These are phyloP conservation scores for Zeugodacus cucurbitae DNA, from an alignment of 1,140 invertebrate genomes.

Conservation along the genomic window DNA sequence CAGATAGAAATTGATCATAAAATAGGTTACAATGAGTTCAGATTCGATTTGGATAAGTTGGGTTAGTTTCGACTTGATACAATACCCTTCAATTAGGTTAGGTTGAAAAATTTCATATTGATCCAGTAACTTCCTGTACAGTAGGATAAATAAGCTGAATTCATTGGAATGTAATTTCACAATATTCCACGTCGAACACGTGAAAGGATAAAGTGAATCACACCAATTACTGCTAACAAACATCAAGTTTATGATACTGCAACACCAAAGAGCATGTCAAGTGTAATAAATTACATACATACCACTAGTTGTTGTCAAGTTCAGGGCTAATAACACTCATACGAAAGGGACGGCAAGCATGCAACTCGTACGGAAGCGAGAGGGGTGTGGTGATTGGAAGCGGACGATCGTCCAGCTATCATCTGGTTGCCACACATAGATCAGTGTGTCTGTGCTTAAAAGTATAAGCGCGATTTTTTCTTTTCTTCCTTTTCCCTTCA, in stretches of 20 bases:
- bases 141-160: no score
- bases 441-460: neutral
- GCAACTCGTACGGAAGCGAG: neutral
- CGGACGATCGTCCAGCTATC: neutral
- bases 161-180: no score
- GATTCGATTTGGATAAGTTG: no score
- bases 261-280: neutral
- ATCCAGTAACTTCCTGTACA: no score
- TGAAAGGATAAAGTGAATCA: neutral
- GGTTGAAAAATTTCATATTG: no score
- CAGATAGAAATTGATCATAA: no score
- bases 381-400: neutral
- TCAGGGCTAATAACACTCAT: slow-evolving; percentile 13
- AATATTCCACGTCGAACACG: neutral
- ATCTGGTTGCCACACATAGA: neutral
- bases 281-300: neutral
- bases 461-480: neutral
- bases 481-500: neutral
- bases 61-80: no score
- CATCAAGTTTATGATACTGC: neutral
- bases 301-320: slow-evolving; percentile 13
- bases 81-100: no score
- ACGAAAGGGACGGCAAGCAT: neutral
- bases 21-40: no score
- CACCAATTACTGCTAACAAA: neutral